phyloP scores from a whole-genome alignment of 2,113 vertebrate species.

The Excalfactoria chinensis region DNA sequence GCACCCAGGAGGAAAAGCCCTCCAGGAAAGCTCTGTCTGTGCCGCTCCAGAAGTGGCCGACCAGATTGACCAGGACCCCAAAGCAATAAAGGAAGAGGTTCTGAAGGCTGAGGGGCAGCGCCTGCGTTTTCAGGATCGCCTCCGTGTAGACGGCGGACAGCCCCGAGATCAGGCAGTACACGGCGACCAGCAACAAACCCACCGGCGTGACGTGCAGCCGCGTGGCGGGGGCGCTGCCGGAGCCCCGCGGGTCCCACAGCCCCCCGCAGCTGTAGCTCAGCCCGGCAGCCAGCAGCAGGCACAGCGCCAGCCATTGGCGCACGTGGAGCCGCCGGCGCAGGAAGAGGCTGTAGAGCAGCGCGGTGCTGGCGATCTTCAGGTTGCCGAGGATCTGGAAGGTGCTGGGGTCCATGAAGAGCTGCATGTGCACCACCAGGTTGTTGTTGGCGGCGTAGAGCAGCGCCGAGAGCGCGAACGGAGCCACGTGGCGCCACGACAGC shows the following conservation, averaged over 20 bases:
- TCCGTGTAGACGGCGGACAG: conserved; percentile 92
- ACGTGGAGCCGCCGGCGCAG: conserved; percentile 79
- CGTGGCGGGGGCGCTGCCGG: not conserved
- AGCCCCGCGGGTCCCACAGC: conserved; percentile 60
- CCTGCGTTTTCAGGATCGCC: conserved; percentile 87
- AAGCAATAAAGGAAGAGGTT: conserved; percentile 93
- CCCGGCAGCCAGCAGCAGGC: conserved; percentile 85
- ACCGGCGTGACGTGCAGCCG: conserved; percentile 80
- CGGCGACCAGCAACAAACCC: conserved; percentile 83
- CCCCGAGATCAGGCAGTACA: conserved; percentile 89
- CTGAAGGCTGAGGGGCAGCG: conserved; percentile 88
- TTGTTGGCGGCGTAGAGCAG: conserved; percentile 93
- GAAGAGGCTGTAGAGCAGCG: conserved; percentile 87
- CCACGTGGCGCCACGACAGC: conserved; percentile 56
- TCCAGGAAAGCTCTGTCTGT: conserved; percentile 77
- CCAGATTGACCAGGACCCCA: conserved; percentile 85
- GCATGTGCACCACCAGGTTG: conserved; percentile 94
- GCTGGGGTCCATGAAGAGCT: conserved; percentile 94
- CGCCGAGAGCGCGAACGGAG: conserved; percentile 88
- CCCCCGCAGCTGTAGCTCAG: conserved; percentile 85
- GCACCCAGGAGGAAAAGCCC: conserved; percentile 85
- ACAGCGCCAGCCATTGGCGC: conserved; percentile 83
- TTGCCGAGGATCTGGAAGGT: conserved; percentile 94
- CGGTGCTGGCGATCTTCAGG: conserved; percentile 91
- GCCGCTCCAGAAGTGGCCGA: conserved; percentile 73